Evolutionary conservation across 2,113 vertebrate species (phyloP).

Genomic region (Pipa parva): DNA sequence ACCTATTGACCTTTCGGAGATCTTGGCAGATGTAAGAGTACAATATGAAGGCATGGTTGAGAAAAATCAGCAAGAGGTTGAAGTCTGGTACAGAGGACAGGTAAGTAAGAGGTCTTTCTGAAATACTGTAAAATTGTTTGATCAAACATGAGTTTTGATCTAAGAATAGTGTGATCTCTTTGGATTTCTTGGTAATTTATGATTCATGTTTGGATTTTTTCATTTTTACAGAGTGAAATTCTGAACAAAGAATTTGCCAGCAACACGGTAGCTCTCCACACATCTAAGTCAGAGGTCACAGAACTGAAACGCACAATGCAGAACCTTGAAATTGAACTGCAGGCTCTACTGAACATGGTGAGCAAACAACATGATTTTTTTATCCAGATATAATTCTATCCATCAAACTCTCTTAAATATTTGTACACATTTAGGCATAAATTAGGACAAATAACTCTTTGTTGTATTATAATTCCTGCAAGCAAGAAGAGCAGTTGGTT

Average conservation of each 20-base stretch:
- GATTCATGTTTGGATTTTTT: not conserved
- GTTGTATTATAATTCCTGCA: slow-evolving; percentile 51
- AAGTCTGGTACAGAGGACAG: slow-evolving; percentile 79
- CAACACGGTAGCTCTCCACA: slow-evolving; percentile 64
- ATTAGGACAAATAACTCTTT: slow-evolving; percentile 43
- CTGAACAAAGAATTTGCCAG: slow-evolving; percentile 62
- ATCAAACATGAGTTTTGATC: no score
- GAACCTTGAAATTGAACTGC: slow-evolving; percentile 73
- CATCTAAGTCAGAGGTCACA: slow-evolving; percentile 64
- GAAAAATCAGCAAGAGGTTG: slow-evolving; percentile 81
- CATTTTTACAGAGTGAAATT: slow-evolving; percentile 51
- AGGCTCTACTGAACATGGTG: slow-evolving; percentile 76
- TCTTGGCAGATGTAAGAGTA: slow-evolving; percentile 65
- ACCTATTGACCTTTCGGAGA: slow-evolving; percentile 58
- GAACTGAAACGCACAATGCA: slow-evolving; percentile 69
- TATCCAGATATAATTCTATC: not conserved
- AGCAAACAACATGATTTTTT: slow-evolving; percentile 34
- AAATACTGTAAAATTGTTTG: no score
- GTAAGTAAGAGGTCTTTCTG: slow-evolving; percentile 50
- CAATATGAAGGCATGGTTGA: slow-evolving; percentile 79
- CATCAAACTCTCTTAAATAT: no score
- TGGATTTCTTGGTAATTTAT: no score
- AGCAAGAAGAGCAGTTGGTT: slow-evolving; percentile 54
- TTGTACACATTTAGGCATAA: no score
- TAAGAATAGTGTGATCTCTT: no score